Percentiles rank a stretch among this genome's conserved stretches.
Conservation (phyloP, 2,113 vertebrate genomes). For the Tor tambroides region DNA sequence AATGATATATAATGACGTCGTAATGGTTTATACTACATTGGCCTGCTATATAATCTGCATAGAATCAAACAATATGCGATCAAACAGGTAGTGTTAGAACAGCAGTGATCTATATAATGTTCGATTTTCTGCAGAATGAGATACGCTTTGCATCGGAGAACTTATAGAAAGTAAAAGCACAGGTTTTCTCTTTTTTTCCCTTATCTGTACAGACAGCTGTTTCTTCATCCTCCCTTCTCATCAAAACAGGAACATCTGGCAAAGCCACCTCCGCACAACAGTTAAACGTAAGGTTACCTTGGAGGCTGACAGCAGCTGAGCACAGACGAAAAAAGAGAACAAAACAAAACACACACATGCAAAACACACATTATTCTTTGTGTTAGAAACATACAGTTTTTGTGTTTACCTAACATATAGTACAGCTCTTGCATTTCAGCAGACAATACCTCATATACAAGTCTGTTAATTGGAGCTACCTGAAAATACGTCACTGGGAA, state of each 20-base stretch:
- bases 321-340: background rate
- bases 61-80: background rate
- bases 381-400: background rate
- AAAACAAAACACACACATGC: constrained; percentile 9
- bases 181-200: constrained; percentile 48
- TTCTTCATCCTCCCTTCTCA: constrained; percentile 74
- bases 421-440: background rate
- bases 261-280: constrained; percentile 63
- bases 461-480: background rate
- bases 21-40: background rate
- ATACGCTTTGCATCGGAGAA: background rate
- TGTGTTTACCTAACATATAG: background rate
- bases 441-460: background rate
- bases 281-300: constrained; percentile 73
- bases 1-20: background rate
- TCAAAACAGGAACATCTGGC: constrained; percentile 73
- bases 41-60: background rate
- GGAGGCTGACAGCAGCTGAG: constrained; percentile 72
- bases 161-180: background rate
- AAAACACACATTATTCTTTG: background rate
- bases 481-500: background rate
- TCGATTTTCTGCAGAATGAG: background rate
- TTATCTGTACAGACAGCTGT: constrained; percentile 76
- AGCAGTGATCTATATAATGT: constrained; percentile 23
- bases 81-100: constrained; percentile 2